Percentiles rank a stretch among this genome's conserved stretches.
These are phyloP conservation scores for Silvanus unidentatus DNA, from an alignment of 2,888 invertebrate species.

Conservation along the genomic window DNA sequence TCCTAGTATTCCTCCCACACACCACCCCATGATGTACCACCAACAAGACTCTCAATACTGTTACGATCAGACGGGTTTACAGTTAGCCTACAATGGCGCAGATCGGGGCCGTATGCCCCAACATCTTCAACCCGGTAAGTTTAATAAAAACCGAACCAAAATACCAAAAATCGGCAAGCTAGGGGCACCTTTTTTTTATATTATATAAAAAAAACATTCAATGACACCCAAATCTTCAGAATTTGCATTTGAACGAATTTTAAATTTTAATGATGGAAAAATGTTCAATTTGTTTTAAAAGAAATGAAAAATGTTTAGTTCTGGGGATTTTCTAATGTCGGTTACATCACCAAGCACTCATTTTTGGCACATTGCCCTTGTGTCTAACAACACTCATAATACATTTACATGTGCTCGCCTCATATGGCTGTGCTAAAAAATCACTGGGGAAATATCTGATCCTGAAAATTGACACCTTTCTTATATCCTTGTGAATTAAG, in stretches of 20 bases:
- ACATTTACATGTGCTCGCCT: slow-evolving; percentile 45
- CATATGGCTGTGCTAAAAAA: slow-evolving; percentile 45
- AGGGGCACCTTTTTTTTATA: slow-evolving; percentile 24
- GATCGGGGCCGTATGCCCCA: slow-evolving; percentile 44
- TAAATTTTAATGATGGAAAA: too few species aligned
- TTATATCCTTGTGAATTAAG: too few species aligned
- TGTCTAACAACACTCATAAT: slow-evolving; percentile 43
- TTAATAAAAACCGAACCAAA: too few species aligned
- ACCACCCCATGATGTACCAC: slow-evolving; percentile 48
- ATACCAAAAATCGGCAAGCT: slow-evolving; percentile 22
- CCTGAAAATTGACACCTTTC: slow-evolving; percentile 9
- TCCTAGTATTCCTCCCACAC: slow-evolving; percentile 51
- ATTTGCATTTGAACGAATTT: background rate
- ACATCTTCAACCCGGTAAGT: slow-evolving; percentile 50
- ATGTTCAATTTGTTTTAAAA: too few species aligned
- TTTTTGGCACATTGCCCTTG: slow-evolving; percentile 40
- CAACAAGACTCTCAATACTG: slow-evolving; percentile 53
- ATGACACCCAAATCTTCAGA: slow-evolving; percentile 14
- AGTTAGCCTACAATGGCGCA: slow-evolving; percentile 45
- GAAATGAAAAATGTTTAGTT: slow-evolving; percentile 10
- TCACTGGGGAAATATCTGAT: slow-evolving; percentile 35
- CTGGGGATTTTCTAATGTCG: slow-evolving; percentile 25
- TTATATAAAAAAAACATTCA: slow-evolving; percentile 12
- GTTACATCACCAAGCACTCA: slow-evolving; percentile 34
- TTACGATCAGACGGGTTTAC: slow-evolving; percentile 54